A percentile compares a stretch with the other conserved stretches of the same genome.
Conservation (phyloP, 2,113 vertebrate genomes). For the Actinemys pallida region DNA sequence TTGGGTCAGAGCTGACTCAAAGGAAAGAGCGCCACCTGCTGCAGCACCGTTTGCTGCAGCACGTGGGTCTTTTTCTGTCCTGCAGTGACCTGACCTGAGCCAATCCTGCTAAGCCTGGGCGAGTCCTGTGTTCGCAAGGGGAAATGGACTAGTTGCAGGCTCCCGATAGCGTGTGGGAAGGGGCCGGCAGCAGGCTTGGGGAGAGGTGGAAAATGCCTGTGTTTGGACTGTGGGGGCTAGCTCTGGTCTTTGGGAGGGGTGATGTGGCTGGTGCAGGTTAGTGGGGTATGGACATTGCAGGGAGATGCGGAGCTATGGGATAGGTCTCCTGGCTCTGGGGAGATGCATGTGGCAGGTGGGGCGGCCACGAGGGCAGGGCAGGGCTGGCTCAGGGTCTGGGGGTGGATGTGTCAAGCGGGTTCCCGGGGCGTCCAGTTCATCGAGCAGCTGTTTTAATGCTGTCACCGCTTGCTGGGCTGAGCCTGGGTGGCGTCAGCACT, state of each 20-base stretch:
- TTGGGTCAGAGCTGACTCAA: accelerated
- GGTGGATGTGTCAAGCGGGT: neutral
- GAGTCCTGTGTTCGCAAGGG: neutral
- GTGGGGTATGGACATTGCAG: neutral
- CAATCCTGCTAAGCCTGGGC: neutral
- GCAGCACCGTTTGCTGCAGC: neutral
- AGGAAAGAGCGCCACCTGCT: neutral
- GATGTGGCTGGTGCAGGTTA: neutral
- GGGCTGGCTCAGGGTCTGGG: neutral
- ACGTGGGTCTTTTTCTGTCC: neutral
- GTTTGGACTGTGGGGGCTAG: neutral
- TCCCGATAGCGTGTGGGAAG: accelerated
- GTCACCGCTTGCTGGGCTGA: neutral
- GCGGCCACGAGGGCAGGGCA: neutral
- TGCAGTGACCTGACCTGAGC: neutral
- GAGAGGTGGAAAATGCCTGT: accelerated
- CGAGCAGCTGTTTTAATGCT: neutral
- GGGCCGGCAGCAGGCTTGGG: neutral
- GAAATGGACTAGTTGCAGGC: neutral
- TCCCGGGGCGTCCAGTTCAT: neutral
- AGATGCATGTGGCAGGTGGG: neutral
- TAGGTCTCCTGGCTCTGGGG: neutral
- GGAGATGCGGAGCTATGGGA: neutral
- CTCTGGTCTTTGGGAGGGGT: neutral
- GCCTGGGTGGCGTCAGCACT: neutral